Conservation (phyloP, 2,797 vertebrate species). For the Cottoperca gobio region DNA sequence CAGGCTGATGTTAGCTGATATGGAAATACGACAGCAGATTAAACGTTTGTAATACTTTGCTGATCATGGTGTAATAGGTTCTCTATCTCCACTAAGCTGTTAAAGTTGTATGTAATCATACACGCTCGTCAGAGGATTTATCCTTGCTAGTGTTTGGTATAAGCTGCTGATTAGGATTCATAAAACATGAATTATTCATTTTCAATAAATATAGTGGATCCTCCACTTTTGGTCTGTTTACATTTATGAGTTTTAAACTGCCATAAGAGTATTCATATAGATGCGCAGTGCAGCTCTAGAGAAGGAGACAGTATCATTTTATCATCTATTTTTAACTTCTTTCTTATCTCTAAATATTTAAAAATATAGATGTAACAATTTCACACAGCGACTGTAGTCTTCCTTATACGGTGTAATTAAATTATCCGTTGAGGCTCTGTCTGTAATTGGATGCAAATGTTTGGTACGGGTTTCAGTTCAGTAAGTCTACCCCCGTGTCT, state of each 20-base stretch:
- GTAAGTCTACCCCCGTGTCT: neutral
- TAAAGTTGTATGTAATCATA: conserved; percentile 6
- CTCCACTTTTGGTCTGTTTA: neutral
- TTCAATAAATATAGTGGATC: neutral
- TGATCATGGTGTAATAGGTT: conserved; percentile 44
- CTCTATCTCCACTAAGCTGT: conserved; percentile 13
- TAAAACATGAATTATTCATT: conserved; percentile 4
- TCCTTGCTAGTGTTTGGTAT: conserved; percentile 4
- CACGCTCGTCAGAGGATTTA: conserved; percentile 26
- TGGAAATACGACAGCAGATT: conserved; percentile 50
- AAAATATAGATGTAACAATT: conserved; percentile 48
- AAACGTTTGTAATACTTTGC: conserved; percentile 39
- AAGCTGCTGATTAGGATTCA: conserved; percentile 40
- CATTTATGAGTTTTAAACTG: conserved; percentile 23
- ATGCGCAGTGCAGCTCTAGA: conserved; percentile 1
- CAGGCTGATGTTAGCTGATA: conserved; percentile 56
- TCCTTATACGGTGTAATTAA: conserved; percentile 37
- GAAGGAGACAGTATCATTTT: conserved; percentile 9
- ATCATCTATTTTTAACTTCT: conserved; percentile 7
- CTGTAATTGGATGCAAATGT: conserved; percentile 56
- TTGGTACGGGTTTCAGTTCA: conserved; percentile 30
- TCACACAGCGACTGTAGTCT: conserved; percentile 17
- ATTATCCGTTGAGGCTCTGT: conserved; percentile 33
- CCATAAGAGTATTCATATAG: conserved; percentile 1
- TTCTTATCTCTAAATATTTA: conserved; percentile 12